These are phyloP conservation scores for Caenorhabditis afra DNA, from an alignment of 2,888 invertebrate genomes.

Conservation along the genomic window DNA sequence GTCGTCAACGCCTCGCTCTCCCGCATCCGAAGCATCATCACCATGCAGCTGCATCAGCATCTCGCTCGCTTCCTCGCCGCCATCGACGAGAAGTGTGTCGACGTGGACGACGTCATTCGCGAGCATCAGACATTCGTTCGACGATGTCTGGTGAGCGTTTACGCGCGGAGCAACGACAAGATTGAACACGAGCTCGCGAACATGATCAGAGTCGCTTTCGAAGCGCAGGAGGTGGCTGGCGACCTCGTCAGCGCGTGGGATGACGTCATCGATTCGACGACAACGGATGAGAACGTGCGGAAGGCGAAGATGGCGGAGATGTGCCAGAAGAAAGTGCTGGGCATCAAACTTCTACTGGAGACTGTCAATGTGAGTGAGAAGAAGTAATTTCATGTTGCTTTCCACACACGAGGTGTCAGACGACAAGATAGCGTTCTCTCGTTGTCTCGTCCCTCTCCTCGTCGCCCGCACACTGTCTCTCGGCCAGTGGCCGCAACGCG, in stretches of 20 bases:
- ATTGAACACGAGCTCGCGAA: constrained; percentile 43
- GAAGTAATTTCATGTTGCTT: no score
- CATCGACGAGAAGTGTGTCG: constrained; percentile 54
- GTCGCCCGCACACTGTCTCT: no score
- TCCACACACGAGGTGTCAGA: not conserved
- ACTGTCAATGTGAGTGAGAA: constrained; percentile 46
- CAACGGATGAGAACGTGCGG: constrained; percentile 26
- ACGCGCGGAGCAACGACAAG: constrained; percentile 29
- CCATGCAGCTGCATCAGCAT: constrained; percentile 13
- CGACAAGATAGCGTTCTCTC: no score
- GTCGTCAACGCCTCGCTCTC: constrained; percentile 32
- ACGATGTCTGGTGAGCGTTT: constrained; percentile 16
- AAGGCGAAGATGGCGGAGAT: constrained; percentile 50
- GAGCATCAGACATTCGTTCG: constrained; percentile 41
- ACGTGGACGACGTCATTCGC: constrained; percentile 48
- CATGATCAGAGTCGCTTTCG: constrained; percentile 39
- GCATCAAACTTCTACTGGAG: constrained; percentile 26
- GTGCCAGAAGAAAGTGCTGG: constrained; percentile 32
- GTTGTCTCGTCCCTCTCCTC: no score
- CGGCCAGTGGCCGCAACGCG: no score
- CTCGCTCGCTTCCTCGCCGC: constrained; percentile 39
- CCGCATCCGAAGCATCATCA: constrained; percentile 26
- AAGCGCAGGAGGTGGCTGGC: constrained; percentile 38
- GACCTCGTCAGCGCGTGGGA: constrained; percentile 36
- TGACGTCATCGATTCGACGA: constrained; percentile 29